A percentile compares a stretch with the other conserved stretches of the same genome.
Evolutionary conservation across 2,113 vertebrate genomes (phyloP).

Genomic region (Cisticola juncidis): DNA sequence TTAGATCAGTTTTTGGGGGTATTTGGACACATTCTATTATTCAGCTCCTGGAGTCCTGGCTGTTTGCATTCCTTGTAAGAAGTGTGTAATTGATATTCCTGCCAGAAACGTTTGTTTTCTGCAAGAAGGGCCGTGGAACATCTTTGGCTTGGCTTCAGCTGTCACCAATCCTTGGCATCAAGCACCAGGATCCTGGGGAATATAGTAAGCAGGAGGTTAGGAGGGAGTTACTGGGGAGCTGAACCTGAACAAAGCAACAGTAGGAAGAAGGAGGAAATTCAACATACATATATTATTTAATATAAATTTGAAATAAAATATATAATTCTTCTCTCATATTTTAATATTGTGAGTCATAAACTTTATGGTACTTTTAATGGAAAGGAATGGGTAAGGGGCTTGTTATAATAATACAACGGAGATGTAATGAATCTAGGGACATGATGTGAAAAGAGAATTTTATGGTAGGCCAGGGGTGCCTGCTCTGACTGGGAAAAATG

Average conservation of each 20-base stretch:
- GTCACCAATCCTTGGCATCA: not conserved
- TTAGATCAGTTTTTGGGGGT: rapidly evolving
- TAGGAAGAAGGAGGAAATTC: not conserved
- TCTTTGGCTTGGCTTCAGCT: not conserved
- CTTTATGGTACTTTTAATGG: not conserved
- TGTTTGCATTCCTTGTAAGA: not conserved
- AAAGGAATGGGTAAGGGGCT: not conserved
- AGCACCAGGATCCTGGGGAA: not conserved
- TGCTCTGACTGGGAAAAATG: not conserved
- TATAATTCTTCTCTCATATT: not conserved
- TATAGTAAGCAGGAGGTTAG: not conserved
- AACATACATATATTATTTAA: not conserved
- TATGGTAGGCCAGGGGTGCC: not conserved
- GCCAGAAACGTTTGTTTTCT: not conserved
- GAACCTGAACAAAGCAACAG: not conserved
- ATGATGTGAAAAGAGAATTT: not conserved
- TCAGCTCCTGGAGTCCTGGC: not conserved
- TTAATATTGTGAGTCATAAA: not conserved
- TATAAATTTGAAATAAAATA: not conserved
- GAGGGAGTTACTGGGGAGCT: not conserved
- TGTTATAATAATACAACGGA: not conserved
- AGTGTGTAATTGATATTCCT: not conserved
- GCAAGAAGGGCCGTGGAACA: not conserved
- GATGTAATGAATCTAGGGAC: not conserved
- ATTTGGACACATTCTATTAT: not conserved